Percentiles rank a stretch among this genome's conserved stretches.
These are phyloP conservation scores for Caenorhabditis sp. DNA, from an alignment of 2,888 invertebrate species.

Conservation along the genomic window DNA sequence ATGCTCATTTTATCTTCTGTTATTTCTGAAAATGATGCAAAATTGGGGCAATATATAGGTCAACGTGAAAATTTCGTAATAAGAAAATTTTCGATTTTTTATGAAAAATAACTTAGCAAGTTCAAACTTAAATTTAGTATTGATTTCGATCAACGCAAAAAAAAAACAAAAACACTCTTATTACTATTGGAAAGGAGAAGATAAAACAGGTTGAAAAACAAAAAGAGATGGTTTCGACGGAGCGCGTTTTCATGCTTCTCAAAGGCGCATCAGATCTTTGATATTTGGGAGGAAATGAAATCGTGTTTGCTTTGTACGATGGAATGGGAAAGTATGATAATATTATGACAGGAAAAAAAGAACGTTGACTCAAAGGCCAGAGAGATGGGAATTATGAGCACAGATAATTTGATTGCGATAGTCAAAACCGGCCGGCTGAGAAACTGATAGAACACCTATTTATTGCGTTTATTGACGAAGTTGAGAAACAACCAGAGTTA, in stretches of 20 bases:
- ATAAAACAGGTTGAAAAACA: background rate
- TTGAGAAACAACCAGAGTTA: too few species aligned
- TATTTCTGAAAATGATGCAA: constrained; percentile 30
- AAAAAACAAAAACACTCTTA: background rate
- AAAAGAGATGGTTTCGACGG: background rate
- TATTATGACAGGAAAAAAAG: background rate
- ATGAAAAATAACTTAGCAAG: background rate
- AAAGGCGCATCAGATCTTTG: background rate
- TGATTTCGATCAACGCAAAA: background rate
- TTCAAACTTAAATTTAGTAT: background rate
- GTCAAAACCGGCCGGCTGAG: too few species aligned
- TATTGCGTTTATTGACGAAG: too few species aligned
- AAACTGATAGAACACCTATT: too few species aligned
- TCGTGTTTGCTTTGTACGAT: background rate
- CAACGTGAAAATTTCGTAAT: background rate
- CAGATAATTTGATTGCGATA: too few species aligned
- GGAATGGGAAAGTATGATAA: background rate
- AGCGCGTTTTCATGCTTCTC: background rate
- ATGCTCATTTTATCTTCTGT: constrained; percentile 18
- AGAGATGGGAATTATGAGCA: background rate
- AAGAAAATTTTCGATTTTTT: background rate
- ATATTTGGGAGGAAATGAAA: background rate
- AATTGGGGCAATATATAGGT: background rate
- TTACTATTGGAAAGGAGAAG: background rate
- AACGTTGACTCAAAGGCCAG: background rate